These are phyloP conservation scores for Rhabdomys dilectus DNA, from an alignment of 2,113 vertebrate genomes.

Conservation along the genomic window DNA sequence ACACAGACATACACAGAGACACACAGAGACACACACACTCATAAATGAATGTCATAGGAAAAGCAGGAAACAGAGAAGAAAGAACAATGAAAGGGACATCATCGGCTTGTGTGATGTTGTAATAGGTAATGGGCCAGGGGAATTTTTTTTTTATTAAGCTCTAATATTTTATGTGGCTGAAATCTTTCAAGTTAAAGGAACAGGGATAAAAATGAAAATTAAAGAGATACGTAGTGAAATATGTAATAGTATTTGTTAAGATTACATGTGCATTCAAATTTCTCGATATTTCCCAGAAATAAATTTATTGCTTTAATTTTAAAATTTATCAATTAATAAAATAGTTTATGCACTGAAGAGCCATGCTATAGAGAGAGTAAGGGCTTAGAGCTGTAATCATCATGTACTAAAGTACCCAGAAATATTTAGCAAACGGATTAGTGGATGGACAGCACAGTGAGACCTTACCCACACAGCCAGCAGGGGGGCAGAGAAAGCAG, in stretches of 20 bases:
- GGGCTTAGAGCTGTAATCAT: not conserved
- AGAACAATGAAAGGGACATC: not conserved
- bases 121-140: not conserved
- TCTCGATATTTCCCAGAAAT: not conserved
- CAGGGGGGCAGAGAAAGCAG: not conserved
- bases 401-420: constrained; percentile 19
- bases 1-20: not conserved
- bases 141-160: constrained; percentile 26
- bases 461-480: not conserved
- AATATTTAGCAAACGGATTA: constrained; percentile 22
- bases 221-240: constrained; percentile 28
- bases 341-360: not conserved
- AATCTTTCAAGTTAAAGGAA: constrained; percentile 48
- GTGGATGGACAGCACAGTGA: not conserved
- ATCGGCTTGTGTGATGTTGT: not conserved
- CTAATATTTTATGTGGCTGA: not conserved
- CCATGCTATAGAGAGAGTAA: not conserved
- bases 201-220: not conserved
- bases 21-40: not conserved
- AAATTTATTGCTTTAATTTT: constrained; percentile 15
- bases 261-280: constrained; percentile 1
- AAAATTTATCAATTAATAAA: constrained; percentile 1
- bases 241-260: constrained; percentile 19
- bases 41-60: not conserved
- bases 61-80: not conserved